Conservation (phyloP, 2,113 vertebrate genomes). For the Pachycephala philippinensis region DNA sequence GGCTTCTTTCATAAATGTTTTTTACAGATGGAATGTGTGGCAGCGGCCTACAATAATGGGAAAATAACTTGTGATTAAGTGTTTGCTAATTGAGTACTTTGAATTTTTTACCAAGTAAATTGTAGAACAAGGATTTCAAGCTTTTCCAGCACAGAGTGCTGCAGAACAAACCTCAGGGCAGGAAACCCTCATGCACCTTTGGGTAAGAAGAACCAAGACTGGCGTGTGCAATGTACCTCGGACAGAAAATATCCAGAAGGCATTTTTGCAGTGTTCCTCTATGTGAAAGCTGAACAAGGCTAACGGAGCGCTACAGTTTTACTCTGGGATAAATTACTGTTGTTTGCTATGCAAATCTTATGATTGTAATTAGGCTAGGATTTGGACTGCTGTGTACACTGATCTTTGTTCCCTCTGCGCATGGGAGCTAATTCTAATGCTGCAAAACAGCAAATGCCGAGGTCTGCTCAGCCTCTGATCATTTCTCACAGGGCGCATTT, state of each 20-base stretch:
- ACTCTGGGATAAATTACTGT: conserved; percentile 13
- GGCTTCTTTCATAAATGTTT: neutral
- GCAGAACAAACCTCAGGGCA: neutral
- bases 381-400: conserved; percentile 39
- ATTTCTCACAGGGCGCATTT: neutral
- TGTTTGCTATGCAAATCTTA: conserved; percentile 61
- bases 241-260: neutral
- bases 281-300: neutral
- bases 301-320: neutral
- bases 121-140: neutral
- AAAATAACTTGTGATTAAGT: neutral
- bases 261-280: neutral
- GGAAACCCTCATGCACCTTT: neutral
- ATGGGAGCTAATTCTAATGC: conserved; percentile 16
- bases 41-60: neutral
- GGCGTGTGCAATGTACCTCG: neutral
- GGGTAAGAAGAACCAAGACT: neutral
- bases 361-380: conserved; percentile 58
- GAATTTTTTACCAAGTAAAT: conserved; percentile 4
- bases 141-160: neutral
- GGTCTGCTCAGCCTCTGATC: neutral
- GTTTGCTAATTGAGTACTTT: conserved; percentile 1
- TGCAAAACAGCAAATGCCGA: neutral
- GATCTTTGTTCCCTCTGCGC: conserved; percentile 37
- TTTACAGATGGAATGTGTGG: neutral